Conservation (phyloP, 2,797 vertebrate species). For the Tiaroga cobitis region DNA sequence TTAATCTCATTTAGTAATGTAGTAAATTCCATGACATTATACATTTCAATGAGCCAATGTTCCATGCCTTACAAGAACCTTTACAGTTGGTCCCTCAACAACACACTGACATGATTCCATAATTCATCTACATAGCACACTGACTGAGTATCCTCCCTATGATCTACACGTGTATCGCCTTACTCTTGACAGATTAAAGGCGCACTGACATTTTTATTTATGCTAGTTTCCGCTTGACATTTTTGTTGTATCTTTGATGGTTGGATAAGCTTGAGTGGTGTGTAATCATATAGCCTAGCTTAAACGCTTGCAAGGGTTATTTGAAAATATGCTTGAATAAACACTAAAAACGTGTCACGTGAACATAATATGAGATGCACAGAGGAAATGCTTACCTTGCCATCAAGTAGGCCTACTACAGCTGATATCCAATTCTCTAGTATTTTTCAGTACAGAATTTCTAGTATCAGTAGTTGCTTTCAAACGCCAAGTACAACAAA, state of each 20-base stretch:
- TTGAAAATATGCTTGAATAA: background rate
- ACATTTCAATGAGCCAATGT: background rate
- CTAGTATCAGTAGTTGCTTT: background rate
- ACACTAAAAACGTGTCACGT: background rate
- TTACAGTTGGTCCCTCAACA: background rate
- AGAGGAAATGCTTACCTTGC: background rate
- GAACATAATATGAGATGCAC: background rate
- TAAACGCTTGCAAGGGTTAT: background rate
- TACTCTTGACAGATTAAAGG: background rate
- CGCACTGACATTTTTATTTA: slow-evolving; percentile 25
- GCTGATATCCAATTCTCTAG: background rate
- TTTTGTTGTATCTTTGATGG: slow-evolving; percentile 43
- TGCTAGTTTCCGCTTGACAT: slow-evolving; percentile 55
- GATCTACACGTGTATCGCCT: slow-evolving; percentile 2
- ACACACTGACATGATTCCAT: background rate
- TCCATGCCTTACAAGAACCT: background rate
- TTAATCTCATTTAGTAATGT: background rate
- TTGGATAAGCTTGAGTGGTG: slow-evolving; percentile 12
- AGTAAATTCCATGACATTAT: background rate
- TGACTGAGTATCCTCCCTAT: background rate
- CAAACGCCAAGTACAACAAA: background rate
- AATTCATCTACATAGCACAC: background rate
- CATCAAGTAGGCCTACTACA: background rate
- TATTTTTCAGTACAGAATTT: background rate
- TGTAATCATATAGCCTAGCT: background rate